Evolutionary conservation across 1,140 invertebrate species (phyloP), one percentile per base, ranked within the genome.

Genomic region (Zophobas morio): DNA sequence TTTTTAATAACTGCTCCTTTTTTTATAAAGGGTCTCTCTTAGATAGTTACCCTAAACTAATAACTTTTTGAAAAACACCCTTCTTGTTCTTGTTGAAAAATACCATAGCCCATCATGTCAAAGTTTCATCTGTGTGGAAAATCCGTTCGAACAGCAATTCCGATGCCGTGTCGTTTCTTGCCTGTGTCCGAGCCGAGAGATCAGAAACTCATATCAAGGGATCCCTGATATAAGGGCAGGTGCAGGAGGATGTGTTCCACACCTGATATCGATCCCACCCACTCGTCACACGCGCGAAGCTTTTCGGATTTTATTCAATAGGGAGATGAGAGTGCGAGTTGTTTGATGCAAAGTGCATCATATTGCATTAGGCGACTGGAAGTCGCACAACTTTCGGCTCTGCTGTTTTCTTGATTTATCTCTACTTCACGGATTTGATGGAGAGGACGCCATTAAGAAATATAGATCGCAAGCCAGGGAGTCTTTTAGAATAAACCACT

Each of bases 121-220:
- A 42, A 66, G 37, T 66, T 66, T 66, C 60, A 66, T 66, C n/a
- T 66, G 8, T n/a, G 37, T 66, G 60, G 60, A 66, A 66, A 66
- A 66, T 66, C 60, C 60, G 60, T 66, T 66, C 37, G 60, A 66
- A 66, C 60, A 66, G 60, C 60, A 66, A 66, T 66, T 66, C 60
- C 60, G 60, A 66, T 66, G 37, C 60, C 60, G 60, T 66, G 60
- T 66, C 60, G 60, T 42, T 66, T 66, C 60, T 66, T 66, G 60
- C 60, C 34, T 66, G 60, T 66, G 60, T 66, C 60, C 60, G 60
- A 66, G 60, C 60, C 37, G 60, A 66, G 60, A 66, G 60, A 66
- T 66, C 60, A 66, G 60, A 66, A 66, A 66, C 60, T 66, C 60
- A 66, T 66, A 66, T 66, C 60, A 39, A 39, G 60, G 37, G 60